phyloP scores from a whole-genome alignment of 1,140 invertebrate species.

The Conus ventricosus region DNA sequence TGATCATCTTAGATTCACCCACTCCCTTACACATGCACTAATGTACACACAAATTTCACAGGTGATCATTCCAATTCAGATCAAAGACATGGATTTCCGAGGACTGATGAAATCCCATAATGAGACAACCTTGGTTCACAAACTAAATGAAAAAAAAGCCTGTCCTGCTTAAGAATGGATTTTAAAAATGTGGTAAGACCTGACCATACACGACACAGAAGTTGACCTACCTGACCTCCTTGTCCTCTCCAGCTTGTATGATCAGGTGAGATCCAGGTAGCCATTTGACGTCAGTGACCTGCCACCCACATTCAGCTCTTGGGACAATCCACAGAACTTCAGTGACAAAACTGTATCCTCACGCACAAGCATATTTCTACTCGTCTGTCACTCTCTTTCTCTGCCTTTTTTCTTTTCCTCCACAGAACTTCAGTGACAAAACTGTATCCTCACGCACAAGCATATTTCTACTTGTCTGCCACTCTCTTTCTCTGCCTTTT shows the following conservation, averaged over 20 bases:
- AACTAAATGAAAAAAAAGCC: too few species aligned
- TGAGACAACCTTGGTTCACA: too few species aligned
- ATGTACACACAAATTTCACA: too few species aligned
- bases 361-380: background rate
- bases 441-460: background rate
- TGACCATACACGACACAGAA: background rate
- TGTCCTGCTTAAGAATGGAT: too few species aligned
- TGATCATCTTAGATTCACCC: too few species aligned
- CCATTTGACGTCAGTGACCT: conserved; percentile 73
- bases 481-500: background rate
- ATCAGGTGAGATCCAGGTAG: conserved; percentile 58
- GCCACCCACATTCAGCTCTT: background rate
- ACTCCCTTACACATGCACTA: too few species aligned
- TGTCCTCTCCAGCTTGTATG: conserved; percentile 72
- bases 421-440: background rate
- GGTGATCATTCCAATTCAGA: too few species aligned
- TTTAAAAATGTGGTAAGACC: too few species aligned
- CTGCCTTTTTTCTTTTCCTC: background rate
- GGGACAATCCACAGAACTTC: too few species aligned
- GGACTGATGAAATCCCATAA: too few species aligned
- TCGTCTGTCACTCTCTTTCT: background rate
- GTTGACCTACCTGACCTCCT: conserved; percentile 67
- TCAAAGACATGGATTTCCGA: too few species aligned
- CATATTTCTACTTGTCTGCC: background rate
- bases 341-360: background rate